phyloP scores from a whole-genome alignment of 2,797 vertebrate genomes.

The Schizopygopsis malacanthus region DNA sequence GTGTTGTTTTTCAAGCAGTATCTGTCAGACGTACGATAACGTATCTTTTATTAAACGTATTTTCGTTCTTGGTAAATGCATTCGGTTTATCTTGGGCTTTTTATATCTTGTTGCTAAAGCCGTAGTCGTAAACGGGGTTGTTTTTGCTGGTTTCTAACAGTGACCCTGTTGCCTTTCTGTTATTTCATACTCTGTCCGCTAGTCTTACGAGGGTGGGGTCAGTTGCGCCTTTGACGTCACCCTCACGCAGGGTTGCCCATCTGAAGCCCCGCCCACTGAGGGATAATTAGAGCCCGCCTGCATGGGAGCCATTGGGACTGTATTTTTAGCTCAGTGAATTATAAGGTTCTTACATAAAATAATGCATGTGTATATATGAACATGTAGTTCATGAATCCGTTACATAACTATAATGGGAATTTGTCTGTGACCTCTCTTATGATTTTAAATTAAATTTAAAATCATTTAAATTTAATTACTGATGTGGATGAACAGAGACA shows the following conservation, averaged over 20 bases:
- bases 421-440: background rate
- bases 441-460: background rate
- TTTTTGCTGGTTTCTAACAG: background rate
- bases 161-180: constrained; percentile 39
- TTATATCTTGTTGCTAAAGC: constrained; percentile 35
- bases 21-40: background rate
- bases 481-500: no score
- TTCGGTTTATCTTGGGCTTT: background rate
- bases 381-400: background rate
- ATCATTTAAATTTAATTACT: background rate
- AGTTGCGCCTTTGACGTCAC: constrained; percentile 62
- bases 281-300: background rate
- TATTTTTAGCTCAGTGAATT: background rate
- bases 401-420: background rate
- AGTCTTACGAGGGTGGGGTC: constrained; percentile 59
- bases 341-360: background rate
- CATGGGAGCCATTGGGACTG: constrained; percentile 3
- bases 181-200: constrained; percentile 57
- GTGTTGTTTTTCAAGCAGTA: constrained; percentile 2
- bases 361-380: background rate
- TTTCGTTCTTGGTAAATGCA: background rate
- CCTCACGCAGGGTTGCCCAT: constrained; percentile 58
- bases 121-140: background rate
- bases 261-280: constrained; percentile 67
- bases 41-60: background rate